Conservation (phyloP, 2,113 vertebrate species). For the Prunella fulvescens region DNA sequence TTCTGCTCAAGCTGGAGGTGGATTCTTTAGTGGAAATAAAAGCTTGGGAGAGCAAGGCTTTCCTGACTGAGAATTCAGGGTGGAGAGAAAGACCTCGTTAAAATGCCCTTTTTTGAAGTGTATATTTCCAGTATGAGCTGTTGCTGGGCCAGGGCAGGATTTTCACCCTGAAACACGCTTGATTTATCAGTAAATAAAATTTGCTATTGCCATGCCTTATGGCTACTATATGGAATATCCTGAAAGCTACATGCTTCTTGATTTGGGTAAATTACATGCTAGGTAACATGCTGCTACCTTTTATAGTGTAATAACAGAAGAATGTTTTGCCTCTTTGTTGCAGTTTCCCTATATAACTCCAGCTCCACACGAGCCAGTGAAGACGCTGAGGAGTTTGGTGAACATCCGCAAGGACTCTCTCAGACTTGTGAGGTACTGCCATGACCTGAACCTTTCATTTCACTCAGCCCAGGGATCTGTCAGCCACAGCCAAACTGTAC, state of each 20-base stretch:
- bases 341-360: conserved; percentile 98
- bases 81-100: not conserved
- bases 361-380: conserved; percentile 95
- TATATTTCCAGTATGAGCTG: not conserved
- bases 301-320: not conserved
- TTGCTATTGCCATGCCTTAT: not conserved
- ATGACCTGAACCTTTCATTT: not conserved
- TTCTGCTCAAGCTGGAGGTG: not conserved
- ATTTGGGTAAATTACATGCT: not conserved
- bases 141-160: not conserved
- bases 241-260: not conserved
- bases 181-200: not conserved
- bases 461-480: not conserved
- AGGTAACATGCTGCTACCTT: not conserved
- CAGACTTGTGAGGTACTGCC: conserved; percentile 86
- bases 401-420: conserved; percentile 98
- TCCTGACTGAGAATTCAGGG: not conserved
- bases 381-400: conserved; percentile 93
- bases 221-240: not conserved
- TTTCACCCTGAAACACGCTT: not conserved
- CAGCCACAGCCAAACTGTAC: not conserved
- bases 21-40: conserved; percentile 19
- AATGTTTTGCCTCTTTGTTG: conserved; percentile 7
- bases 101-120: not conserved
- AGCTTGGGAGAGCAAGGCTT: not conserved